Evolutionary conservation across 1,140 invertebrate species (phyloP).

Genomic region (Colletes gigas): DNA sequence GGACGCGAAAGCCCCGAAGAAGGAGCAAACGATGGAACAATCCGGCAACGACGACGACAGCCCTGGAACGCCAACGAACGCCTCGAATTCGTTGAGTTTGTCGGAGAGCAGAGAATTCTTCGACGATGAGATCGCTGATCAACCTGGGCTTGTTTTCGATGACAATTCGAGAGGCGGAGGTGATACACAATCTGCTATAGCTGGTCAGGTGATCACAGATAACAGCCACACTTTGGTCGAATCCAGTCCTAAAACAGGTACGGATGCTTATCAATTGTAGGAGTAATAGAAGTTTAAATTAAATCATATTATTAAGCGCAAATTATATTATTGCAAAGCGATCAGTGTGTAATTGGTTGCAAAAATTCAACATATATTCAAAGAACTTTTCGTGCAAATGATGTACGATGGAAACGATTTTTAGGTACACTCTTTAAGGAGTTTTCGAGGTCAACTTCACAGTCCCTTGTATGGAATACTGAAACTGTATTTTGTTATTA

Average conservation of each 20-base stretch:
- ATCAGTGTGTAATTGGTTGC: too few relatives aligned
- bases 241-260: constrained; percentile 72
- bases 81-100: constrained; percentile 87
- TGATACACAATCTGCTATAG: constrained; percentile 71
- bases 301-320: too few relatives aligned
- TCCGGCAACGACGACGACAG: constrained; percentile 81
- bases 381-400: too few relatives aligned
- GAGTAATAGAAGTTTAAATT: too few relatives aligned
- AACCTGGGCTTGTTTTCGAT: constrained; percentile 90
- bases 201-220: constrained; percentile 72
- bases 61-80: constrained; percentile 89
- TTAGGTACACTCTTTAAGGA: too few relatives aligned
- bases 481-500: too few relatives aligned
- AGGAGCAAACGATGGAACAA: constrained; percentile 76
- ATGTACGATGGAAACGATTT: too few relatives aligned
- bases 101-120: constrained; percentile 88
- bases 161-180: constrained; percentile 78
- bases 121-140: constrained; percentile 95
- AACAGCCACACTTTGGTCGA: constrained; percentile 76
- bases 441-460: too few relatives aligned
- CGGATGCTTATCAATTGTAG: constrained; percentile 4
- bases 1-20: constrained; percentile 66
- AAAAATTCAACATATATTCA: too few relatives aligned
- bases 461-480: too few relatives aligned
- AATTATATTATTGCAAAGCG: too few relatives aligned